Base-by-base conservation (phyloP, 2,888 invertebrate genomes). In the Sabellastarte sp. region DNA sequence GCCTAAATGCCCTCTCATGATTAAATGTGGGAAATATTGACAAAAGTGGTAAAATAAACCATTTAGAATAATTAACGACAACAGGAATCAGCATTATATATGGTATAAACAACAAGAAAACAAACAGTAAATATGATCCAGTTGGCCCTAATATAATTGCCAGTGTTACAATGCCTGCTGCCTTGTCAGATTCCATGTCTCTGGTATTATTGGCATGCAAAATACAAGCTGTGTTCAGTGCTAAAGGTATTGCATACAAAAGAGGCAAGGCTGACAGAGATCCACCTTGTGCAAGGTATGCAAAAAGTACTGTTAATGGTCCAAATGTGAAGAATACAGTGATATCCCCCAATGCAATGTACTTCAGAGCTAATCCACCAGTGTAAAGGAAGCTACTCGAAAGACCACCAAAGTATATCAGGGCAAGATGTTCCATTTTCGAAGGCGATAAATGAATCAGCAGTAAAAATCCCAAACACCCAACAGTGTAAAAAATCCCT, bases 361-460 rank as follows among this genome's bases (percentile, higher is more conserved):
- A 96, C 84, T 96, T 96, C 63, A 96, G 88, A 65, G 95, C 96
- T 74, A 95, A 92, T 57, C 96, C 96, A 63, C 96, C 96, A 1
- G 96, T 96, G 78, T 96, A 96, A n/a, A 96, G 87, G 85, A 96
- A 96, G 71, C 95, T 95, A 61, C 94, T 93, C 31, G 95, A 95
- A 61, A 96, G 84, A 1, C 96, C 96, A 63, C 96, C 95, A 85
- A 96, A 96, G 82, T 95, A 96, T 0, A 95, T 92, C 57, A 96
- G 86, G 3, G 96, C 95, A 74, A 96, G 86, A 82, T 95, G 95
- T 84, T 95, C 95, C 92, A 95, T 92, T 84, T 91, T 90, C 0
- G 95, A 95, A 15, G 93, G 93, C 60, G 95, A 95, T 64, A 93
- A 86, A 66, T 88, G 86, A 0, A 90, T 89, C 63, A 93, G 84